Conservation (phyloP, 2,888 invertebrate species). For the Furcula furcula region DNA sequence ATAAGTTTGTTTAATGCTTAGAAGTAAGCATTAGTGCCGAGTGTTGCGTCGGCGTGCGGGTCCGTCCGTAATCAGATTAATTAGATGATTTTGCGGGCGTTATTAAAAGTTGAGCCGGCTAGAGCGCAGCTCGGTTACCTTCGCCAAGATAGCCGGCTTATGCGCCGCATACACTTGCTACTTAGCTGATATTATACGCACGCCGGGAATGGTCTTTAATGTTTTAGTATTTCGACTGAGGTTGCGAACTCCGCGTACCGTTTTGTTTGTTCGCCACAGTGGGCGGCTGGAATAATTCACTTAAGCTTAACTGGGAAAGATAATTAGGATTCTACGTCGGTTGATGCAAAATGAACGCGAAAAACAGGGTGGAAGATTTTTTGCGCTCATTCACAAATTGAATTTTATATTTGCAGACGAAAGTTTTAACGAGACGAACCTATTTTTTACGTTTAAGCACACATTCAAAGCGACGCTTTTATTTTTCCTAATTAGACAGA, state of each 20-base stretch:
- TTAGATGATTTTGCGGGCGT: slow-evolving; percentile 77
- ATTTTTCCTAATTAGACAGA: slow-evolving; percentile 55
- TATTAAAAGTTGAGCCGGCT: slow-evolving; percentile 79
- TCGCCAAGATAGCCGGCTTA: slow-evolving; percentile 74
- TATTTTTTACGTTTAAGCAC: slow-evolving; percentile 58
- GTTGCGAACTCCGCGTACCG: slow-evolving; percentile 74
- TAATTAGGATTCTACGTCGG: slow-evolving; percentile 80
- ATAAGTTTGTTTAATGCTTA: slow-evolving; percentile 70
- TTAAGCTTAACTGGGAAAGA: slow-evolving; percentile 81
- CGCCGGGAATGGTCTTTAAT: slow-evolving; percentile 75
- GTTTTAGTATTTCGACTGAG: slow-evolving; percentile 80
- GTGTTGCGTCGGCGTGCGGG: slow-evolving; percentile 61
- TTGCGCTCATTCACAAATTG: slow-evolving; percentile 79
- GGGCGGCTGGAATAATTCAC: slow-evolving; percentile 80
- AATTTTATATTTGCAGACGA: slow-evolving; percentile 77
- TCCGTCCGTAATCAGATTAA: slow-evolving; percentile 76
- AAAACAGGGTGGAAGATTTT: slow-evolving; percentile 76
- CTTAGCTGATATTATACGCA: slow-evolving; percentile 77
- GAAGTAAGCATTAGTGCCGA: slow-evolving; percentile 68
- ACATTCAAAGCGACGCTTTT: slow-evolving; percentile 52
- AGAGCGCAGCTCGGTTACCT: slow-evolving; percentile 69
- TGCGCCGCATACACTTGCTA: slow-evolving; percentile 64
- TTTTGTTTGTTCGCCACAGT: slow-evolving; percentile 78
- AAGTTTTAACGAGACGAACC: slow-evolving; percentile 74
- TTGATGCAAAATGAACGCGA: slow-evolving; percentile 80